Evolutionary conservation across 2,113 vertebrate species (phyloP).

Genomic region (Muscicapa adusta): DNA sequence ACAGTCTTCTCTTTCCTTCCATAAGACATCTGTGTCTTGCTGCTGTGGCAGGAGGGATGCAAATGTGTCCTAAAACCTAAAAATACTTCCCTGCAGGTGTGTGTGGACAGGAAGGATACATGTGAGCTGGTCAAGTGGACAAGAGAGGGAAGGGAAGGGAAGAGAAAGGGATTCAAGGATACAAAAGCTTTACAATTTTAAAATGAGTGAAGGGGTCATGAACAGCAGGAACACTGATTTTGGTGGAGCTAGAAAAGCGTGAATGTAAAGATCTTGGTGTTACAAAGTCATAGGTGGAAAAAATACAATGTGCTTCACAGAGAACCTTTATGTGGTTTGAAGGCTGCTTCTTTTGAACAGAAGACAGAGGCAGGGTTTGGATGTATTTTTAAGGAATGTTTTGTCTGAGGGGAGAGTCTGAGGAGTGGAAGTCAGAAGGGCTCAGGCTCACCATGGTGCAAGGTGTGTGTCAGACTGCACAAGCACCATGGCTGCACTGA

Average conservation of each 20-base stretch:
- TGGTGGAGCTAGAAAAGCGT: background rate
- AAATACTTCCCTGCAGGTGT: background rate
- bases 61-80: background rate
- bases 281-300: background rate
- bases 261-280: background rate
- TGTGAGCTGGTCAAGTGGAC: background rate
- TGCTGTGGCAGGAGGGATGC: background rate
- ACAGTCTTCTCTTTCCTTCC: background rate
- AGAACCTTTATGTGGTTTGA: background rate
- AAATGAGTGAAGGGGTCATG: background rate
- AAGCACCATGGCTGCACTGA: rapidly evolving
- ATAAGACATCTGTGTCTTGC: background rate
- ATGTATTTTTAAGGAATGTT: background rate
- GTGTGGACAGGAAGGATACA: background rate
- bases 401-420: background rate
- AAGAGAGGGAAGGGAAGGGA: background rate
- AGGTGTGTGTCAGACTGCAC: background rate
- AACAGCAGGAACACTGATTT: background rate
- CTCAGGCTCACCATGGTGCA: rapidly evolving
- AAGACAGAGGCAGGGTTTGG: background rate
- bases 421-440: background rate
- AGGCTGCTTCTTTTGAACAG: background rate
- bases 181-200: background rate
- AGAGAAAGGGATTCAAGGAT: background rate
- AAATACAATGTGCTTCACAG: rapidly evolving